These are phyloP conservation scores for Andinoacara biseriatus DNA, from an alignment of 2,113 vertebrate species.

Conservation along the genomic window DNA sequence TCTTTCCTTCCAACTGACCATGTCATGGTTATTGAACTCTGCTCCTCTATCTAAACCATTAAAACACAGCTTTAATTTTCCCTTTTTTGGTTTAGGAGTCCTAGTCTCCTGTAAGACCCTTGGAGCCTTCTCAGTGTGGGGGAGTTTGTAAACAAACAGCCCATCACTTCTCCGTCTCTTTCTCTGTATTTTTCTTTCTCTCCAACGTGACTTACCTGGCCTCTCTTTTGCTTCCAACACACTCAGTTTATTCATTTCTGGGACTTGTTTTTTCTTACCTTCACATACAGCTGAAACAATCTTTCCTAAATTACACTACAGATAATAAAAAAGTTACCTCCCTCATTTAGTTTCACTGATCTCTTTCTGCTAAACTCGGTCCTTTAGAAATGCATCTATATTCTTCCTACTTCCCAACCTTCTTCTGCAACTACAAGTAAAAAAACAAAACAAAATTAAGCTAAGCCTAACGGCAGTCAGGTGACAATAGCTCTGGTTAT, in stretches of 20 bases:
- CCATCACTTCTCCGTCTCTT: conserved; percentile 36
- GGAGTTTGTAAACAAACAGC: conserved; percentile 56
- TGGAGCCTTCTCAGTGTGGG: conserved; percentile 71
- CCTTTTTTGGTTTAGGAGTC: conserved; percentile 35
- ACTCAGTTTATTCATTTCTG: not conserved
- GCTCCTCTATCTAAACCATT: not conserved
- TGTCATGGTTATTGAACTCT: not conserved
- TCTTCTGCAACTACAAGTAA: too few relatives aligned
- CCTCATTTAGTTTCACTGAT: not conserved
- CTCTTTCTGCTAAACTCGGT: not conserved
- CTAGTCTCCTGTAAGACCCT: conserved; percentile 65
- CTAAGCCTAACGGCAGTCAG: too few relatives aligned
- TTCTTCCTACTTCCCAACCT: not conserved
- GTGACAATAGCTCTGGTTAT: accelerated
- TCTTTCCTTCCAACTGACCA: too few relatives aligned
- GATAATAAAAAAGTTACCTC: not conserved
- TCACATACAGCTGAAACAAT: not conserved
- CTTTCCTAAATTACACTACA: not conserved
- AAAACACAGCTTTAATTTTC: conserved; percentile 1
- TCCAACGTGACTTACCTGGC: not conserved
- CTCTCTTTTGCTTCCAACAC: not conserved
- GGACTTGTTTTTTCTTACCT: not conserved
- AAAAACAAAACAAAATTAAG: too few relatives aligned
- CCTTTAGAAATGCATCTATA: not conserved
- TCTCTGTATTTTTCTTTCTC: not conserved